phyloP scores from a whole-genome alignment of 2,888 invertebrate species.

The Philereme transversata region DNA sequence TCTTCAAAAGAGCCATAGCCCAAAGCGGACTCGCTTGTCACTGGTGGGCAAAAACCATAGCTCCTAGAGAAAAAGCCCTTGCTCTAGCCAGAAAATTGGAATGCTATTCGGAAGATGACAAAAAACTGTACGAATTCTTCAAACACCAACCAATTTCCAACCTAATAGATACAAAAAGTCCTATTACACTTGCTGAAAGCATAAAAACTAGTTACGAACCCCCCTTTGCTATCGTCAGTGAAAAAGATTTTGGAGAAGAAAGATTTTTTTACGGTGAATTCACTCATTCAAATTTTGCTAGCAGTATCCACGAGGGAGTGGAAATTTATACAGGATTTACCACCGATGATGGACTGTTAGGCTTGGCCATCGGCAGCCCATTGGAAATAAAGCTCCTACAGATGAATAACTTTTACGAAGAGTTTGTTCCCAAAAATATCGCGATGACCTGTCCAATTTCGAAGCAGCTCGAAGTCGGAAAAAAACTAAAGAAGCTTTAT shows the following conservation, averaged over 20 bases:
- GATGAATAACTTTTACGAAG: slow-evolving; percentile 26
- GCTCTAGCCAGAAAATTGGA: slow-evolving; percentile 51
- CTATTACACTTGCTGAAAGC: slow-evolving; percentile 42
- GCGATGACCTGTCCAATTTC: slow-evolving; percentile 32
- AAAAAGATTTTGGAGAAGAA: slow-evolving; percentile 51
- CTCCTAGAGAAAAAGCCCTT: slow-evolving; percentile 73
- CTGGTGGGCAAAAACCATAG: slow-evolving; percentile 77
- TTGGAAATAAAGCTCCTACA: slow-evolving; percentile 22
- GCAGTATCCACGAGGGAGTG: slow-evolving; percentile 78
- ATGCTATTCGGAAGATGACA: slow-evolving; percentile 44
- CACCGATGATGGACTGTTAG: slow-evolving; percentile 28
- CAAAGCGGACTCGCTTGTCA: slow-evolving; percentile 87
- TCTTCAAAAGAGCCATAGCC: slow-evolving; percentile 78
- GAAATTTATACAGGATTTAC: slow-evolving; percentile 80
- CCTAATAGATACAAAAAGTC: slow-evolving; percentile 32
- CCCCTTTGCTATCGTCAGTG: slow-evolving; percentile 45
- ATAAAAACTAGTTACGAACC: slow-evolving; percentile 26
- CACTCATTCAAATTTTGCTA: slow-evolving; percentile 55
- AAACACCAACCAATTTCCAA: slow-evolving; percentile 42
- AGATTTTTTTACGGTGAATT: slow-evolving; percentile 53
- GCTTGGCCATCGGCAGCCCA: slow-evolving; percentile 13
- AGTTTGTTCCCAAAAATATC: slow-evolving; percentile 40
- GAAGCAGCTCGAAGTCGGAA: slow-evolving; percentile 43
- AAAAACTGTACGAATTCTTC: slow-evolving; percentile 47
- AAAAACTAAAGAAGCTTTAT: slow-evolving; percentile 43